Conservation (phyloP, 53 echinoderm and acorn worm species). For the Luidia sarsii region DNA sequence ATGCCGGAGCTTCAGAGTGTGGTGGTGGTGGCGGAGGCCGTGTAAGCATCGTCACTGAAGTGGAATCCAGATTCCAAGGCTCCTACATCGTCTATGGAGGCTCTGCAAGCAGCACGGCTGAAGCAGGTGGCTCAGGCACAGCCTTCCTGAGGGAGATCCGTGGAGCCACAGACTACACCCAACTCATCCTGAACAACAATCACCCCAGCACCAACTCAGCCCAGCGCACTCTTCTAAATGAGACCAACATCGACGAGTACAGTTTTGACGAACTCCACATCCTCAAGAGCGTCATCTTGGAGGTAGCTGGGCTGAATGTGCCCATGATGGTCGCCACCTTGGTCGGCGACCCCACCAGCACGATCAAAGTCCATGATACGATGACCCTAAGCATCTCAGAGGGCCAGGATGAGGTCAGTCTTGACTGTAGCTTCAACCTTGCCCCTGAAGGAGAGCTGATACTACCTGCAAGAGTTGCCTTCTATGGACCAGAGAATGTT, state of each 20-base stretch:
- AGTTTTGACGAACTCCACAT: conserved; percentile 75
- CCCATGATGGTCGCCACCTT: conserved; percentile 48
- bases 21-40: conserved; percentile 95
- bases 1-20: conserved; percentile 63
- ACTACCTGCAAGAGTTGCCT: conserved; percentile 78
- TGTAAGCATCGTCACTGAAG: conserved; percentile 47
- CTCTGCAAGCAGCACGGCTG: conserved; percentile 29
- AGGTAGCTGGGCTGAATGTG: conserved; percentile 63
- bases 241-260: conserved; percentile 62
- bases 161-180: conserved; percentile 48
- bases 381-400: conserved; percentile 80
- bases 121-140: conserved; percentile 80
- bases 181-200: conserved; percentile 75
- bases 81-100: conserved; percentile 70
- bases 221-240: conserved; percentile 65
- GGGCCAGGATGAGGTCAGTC: conserved; percentile 42
- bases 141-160: conserved; percentile 48
- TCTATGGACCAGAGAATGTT: conserved; percentile 73
- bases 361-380: conserved; percentile 74
- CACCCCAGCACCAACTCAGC: conserved; percentile 24
- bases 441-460: conserved; percentile 74
- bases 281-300: conserved; percentile 58
- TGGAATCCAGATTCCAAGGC: conserved; percentile 67
- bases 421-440: conserved; percentile 77
- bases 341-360: conserved; percentile 58